A percentile compares a stretch with the other conserved stretches of the same genome.
Conservation (phyloP, 2,888 invertebrate genomes). For the Phalera bucephala region DNA sequence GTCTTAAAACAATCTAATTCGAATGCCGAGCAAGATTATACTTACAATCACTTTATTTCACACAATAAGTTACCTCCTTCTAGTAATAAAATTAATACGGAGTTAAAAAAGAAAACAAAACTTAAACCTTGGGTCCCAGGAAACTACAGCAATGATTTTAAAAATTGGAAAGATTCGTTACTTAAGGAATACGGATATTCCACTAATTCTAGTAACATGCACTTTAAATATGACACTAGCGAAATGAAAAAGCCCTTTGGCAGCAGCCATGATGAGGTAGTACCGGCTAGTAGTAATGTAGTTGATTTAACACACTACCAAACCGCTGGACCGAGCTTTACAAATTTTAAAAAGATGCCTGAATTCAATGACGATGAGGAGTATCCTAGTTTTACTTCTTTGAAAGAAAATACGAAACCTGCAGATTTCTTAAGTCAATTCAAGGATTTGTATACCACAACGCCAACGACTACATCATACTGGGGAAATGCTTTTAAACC, state of each 20-base stretch:
- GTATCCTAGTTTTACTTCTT: conserved; percentile 35
- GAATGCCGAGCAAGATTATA: conserved; percentile 32
- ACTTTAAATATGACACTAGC: conserved; percentile 56
- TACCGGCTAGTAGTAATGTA: conserved; percentile 62
- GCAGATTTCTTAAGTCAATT: conserved; percentile 55
- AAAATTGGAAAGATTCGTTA: conserved; percentile 50
- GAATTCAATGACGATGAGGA: conserved; percentile 51
- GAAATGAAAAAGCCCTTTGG: conserved; percentile 51
- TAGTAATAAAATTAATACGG: conserved; percentile 33
- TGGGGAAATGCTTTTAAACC: conserved; percentile 66
- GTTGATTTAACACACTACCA: conserved; percentile 53
- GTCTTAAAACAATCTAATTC: conserved; percentile 29
- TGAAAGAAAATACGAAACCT: conserved; percentile 53
- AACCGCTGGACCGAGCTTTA: conserved; percentile 51
- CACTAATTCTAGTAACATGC: conserved; percentile 60
- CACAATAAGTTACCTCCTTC: conserved; percentile 39
- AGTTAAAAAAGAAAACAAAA: conserved; percentile 59
- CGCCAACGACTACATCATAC: conserved; percentile 50
- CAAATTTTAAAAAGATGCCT: conserved; percentile 56
- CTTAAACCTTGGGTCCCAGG: conserved; percentile 46
- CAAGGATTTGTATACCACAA: conserved; percentile 51
- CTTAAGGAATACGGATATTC: conserved; percentile 62
- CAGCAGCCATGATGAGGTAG: conserved; percentile 53
- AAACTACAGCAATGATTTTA: conserved; percentile 42
- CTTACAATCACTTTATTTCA: conserved; percentile 34